Percentiles rank a stretch among this genome's conserved stretches.
phyloP scores from a whole-genome alignment of 1,140 invertebrate species.

The Drosophila lini region DNA sequence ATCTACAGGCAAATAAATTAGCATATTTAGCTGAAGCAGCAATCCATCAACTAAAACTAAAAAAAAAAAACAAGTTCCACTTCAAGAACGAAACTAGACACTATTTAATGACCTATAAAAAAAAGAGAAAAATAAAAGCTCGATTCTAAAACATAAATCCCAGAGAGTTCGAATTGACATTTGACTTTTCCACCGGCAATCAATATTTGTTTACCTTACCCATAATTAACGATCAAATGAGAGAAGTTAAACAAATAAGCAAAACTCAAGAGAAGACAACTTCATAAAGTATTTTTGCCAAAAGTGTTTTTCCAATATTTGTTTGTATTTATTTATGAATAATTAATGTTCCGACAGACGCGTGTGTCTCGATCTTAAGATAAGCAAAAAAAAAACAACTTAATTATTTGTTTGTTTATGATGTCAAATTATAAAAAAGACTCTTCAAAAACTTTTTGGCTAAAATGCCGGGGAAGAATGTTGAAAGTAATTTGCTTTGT shows the following conservation, averaged over 20 bases:
- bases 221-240: slow-evolving; percentile 60
- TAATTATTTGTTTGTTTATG: slow-evolving; percentile 63
- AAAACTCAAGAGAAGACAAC: slow-evolving; percentile 22
- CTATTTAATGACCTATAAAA: slow-evolving; percentile 67
- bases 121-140: slow-evolving; percentile 22
- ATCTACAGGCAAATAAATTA: slow-evolving; percentile 3
- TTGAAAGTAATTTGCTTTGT: slow-evolving; percentile 65
- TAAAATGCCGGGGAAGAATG: slow-evolving; percentile 60
- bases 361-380: slow-evolving; percentile 49
- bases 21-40: slow-evolving; percentile 17
- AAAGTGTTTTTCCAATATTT: slow-evolving; percentile 2
- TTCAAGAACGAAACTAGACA: slow-evolving; percentile 54
- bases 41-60: slow-evolving; percentile 56
- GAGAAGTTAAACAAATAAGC: slow-evolving; percentile 53
- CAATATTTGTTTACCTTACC: slow-evolving; percentile 38
- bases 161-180: slow-evolving; percentile 36
- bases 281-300: slow-evolving; percentile 44
- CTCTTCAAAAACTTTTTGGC: slow-evolving; percentile 60
- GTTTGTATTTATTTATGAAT: slow-evolving; percentile 45
- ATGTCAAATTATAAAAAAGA: slow-evolving; percentile 62
- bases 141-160: slow-evolving; percentile 1
- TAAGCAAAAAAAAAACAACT: slow-evolving; percentile 52
- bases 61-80: slow-evolving; percentile 44
- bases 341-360: slow-evolving; percentile 54
- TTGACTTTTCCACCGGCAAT: slow-evolving; percentile 57